These are phyloP conservation scores for Siniperca obscura DNA, from an alignment of 2,797 vertebrate genomes.

Conservation along the genomic window DNA sequence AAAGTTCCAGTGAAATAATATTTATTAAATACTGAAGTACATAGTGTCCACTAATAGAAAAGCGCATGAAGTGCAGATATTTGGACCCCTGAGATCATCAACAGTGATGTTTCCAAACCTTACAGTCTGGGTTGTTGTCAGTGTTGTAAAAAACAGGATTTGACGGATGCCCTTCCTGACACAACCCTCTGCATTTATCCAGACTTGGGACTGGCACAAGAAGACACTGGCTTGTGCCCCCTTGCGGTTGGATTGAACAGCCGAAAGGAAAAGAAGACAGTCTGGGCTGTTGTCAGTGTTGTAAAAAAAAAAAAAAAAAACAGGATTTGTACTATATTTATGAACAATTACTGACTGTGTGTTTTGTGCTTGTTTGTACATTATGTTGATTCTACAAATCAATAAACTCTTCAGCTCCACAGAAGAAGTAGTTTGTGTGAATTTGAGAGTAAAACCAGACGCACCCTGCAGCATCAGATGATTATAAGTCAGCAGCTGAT, in stretches of 20 bases:
- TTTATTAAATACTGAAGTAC: background rate
- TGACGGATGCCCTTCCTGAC: too few relatives aligned
- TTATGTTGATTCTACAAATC: background rate
- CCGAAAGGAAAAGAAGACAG: too few relatives aligned
- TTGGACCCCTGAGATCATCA: background rate
- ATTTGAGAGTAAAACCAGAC: background rate
- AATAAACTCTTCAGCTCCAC: background rate
- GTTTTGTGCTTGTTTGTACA: background rate
- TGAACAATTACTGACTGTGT: background rate
- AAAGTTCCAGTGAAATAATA: background rate
- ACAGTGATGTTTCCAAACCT: background rate
- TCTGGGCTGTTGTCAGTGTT: background rate
- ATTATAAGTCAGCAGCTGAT: background rate
- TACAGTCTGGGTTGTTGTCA: background rate
- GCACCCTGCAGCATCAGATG: conserved; percentile 51
- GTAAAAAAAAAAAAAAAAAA: too few relatives aligned
- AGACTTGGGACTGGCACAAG: too few relatives aligned
- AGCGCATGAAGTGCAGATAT: background rate
- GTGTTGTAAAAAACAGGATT: too few relatives aligned
- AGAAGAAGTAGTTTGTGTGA: background rate
- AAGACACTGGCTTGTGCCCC: too few relatives aligned
- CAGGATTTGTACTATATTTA: background rate
- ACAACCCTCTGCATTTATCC: too few relatives aligned
- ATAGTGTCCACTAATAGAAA: background rate
- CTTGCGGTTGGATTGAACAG: too few relatives aligned